These are phyloP conservation scores for Hycleus cichorii DNA, from an alignment of 1,140 invertebrate genomes.

Conservation along the genomic window DNA sequence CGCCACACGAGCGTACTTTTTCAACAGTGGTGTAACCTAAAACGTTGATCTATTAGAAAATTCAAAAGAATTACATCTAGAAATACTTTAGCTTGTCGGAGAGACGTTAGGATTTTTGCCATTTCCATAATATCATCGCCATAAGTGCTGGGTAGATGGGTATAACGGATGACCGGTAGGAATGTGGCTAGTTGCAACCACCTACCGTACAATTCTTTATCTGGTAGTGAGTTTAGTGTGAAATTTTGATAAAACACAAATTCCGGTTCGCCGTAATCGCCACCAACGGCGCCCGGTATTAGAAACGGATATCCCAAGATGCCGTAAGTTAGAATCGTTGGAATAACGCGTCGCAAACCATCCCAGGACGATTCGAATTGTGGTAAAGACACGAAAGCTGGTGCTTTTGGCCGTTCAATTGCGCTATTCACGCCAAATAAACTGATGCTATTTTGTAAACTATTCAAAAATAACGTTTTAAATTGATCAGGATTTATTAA, in stretches of 20 bases:
- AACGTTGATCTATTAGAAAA: background rate
- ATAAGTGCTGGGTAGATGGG: conserved; percentile 81
- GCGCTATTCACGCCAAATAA: conserved; percentile 79
- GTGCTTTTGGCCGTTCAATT: conserved; percentile 68
- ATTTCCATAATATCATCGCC: conserved; percentile 68
- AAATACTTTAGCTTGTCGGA: conserved; percentile 65
- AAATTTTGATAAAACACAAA: conserved; percentile 43
- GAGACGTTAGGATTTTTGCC: conserved; percentile 63
- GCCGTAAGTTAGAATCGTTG: conserved; percentile 78
- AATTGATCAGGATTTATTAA: conserved; percentile 75
- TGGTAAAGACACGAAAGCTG: conserved; percentile 79
- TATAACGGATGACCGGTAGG: conserved; percentile 86
- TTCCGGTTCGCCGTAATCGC: conserved; percentile 61
- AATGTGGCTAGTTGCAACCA: conserved; percentile 94
- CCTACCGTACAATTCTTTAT: conserved; percentile 82
- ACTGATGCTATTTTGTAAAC: conserved; percentile 54
- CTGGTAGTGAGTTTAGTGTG: conserved; percentile 54
- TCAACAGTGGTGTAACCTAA: conserved; percentile 63
- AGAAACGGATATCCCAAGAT: conserved; percentile 84
- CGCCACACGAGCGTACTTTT: conserved; percentile 67
- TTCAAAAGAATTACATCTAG: background rate
- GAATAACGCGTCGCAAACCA: conserved; percentile 75
- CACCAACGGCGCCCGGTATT: conserved; percentile 88
- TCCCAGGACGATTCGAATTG: conserved; percentile 85
- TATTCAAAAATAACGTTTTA: conserved; percentile 62